Evolutionary conservation across 2,888 invertebrate species (phyloP).

Genomic region (Lithosia quadra): DNA sequence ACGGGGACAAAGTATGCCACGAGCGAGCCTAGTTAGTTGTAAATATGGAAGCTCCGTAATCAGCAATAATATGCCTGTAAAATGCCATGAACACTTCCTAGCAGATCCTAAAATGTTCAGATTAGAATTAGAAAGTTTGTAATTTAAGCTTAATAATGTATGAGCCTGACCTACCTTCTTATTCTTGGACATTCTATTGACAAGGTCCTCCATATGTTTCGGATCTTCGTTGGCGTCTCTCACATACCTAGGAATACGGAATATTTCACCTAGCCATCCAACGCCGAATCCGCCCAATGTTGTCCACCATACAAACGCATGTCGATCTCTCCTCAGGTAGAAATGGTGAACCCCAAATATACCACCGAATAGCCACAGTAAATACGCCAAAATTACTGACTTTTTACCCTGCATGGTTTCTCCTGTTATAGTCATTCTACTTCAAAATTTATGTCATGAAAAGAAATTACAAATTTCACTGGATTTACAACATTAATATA

Average conservation of each 20-base stretch:
- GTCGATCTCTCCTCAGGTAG: conserved; percentile 95
- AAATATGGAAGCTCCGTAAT: not conserved
- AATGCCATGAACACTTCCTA: not conserved
- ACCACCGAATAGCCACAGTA: conserved; percentile 96
- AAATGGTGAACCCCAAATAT: conserved; percentile 96
- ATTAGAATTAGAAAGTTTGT: not conserved
- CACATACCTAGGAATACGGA: conserved; percentile 94
- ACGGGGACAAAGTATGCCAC: no score
- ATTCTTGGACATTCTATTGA: conserved; percentile 87
- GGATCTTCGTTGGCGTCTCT: conserved; percentile 93
- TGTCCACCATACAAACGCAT: conserved; percentile 96
- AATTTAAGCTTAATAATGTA: conserved; percentile 4
- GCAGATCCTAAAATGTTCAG: not conserved
- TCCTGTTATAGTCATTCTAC: conserved; percentile 5
- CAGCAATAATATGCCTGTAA: not conserved
- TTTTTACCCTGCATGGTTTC: conserved; percentile 71
- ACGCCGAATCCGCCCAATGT: conserved; percentile 95
- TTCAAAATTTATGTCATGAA: conserved; percentile 3
- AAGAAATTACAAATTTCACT: not conserved
- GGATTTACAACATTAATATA: conserved; percentile 3
- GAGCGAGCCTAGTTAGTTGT: no score
- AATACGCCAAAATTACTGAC: conserved; percentile 90
- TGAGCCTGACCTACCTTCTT: conserved; percentile 86
- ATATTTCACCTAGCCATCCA: conserved; percentile 95
- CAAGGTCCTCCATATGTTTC: conserved; percentile 88